Evolutionary conservation across 2,888 invertebrate species (phyloP), one percentile per base, ranked within the genome.

Genomic region (Amphimallon solstitiale): DNA sequence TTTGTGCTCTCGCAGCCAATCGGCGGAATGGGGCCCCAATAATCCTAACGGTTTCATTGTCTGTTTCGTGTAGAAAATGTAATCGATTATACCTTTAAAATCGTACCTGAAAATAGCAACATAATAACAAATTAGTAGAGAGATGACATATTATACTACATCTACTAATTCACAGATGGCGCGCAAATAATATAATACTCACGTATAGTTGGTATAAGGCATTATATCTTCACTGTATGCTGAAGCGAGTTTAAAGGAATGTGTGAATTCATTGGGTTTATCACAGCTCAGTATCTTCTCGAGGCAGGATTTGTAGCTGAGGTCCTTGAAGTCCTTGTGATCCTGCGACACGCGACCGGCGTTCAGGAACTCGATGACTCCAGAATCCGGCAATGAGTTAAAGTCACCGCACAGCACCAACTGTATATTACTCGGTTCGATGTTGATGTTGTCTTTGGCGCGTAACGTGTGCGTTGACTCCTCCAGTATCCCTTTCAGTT

Each of bases 61-160:
- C 81, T 94, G 93, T 81, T 95, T 94, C 72, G 97, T 95, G 83
- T 95, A 97, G 87, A 99, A 98, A 83, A 99, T 97, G 88, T 99
- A 99, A 86, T 99, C 99, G 81, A 99, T 99, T 82, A 98, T 96
- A 75, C 98, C 99, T 85, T 98, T 97, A 86, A 99, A 99, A 84
- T 99, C 98, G 85, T 95, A 97, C 79, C 95, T 96, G 87, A 43
- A 89, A 85, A n/a, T n/a, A n/a, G n/a, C n/a, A n/a, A n/a, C n/a
- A n/a, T n/a, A n/a, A n/a, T n/a, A n/a, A 65, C 71, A 69, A 72
- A 69, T 66, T 14, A 29, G n/a, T n/a, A n/a, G n/a, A 46, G 15
- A 46, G 1, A 61, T 46, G 15, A 34, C 19, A 60, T 23, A n/a
- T n/a, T n/a, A n/a, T n/a, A n/a, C n/a, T n/a, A n/a, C n/a, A n/a